Evolutionary conservation across 2,888 invertebrate species (phyloP).

Genomic region (Noctua janthe): DNA sequence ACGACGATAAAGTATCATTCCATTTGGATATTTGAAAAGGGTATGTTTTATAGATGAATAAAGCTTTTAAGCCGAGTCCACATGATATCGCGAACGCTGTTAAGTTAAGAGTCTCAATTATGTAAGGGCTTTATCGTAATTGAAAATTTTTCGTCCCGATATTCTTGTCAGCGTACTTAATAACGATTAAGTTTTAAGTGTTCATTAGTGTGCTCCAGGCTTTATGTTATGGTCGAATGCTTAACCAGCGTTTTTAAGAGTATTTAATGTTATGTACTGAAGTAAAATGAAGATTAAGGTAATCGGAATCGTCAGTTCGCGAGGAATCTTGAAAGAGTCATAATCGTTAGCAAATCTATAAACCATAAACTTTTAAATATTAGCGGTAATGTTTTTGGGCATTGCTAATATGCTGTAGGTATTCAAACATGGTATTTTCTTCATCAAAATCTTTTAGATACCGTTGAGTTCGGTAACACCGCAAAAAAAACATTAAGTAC

Average conservation of each 20-base stretch:
- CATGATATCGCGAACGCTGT: conserved; percentile 67
- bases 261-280: conserved; percentile 43
- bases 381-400: neutral
- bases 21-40: conserved; percentile 15
- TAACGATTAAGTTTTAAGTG: conserved; percentile 67
- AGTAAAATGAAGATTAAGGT: conserved; percentile 43
- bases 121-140: conserved; percentile 68
- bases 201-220: conserved; percentile 64
- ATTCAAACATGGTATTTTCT: neutral
- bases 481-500: neutral
- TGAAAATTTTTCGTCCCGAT: conserved; percentile 64
- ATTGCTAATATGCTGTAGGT: neutral
- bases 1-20: conserved; percentile 32
- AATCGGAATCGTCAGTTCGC: conserved; percentile 33
- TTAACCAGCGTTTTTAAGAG: conserved; percentile 39
- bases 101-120: conserved; percentile 68
- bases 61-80: conserved; percentile 66
- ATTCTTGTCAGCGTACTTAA: conserved; percentile 63
- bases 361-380: neutral
- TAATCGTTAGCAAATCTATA: conserved; percentile 11
- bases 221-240: conserved; percentile 53
- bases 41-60: conserved; percentile 59
- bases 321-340: conserved; percentile 25
- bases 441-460: neutral
- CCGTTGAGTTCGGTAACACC: neutral